Base-by-base conservation (phyloP, 1,140 invertebrate species). In the Eriosoma lanigerum region DNA sequence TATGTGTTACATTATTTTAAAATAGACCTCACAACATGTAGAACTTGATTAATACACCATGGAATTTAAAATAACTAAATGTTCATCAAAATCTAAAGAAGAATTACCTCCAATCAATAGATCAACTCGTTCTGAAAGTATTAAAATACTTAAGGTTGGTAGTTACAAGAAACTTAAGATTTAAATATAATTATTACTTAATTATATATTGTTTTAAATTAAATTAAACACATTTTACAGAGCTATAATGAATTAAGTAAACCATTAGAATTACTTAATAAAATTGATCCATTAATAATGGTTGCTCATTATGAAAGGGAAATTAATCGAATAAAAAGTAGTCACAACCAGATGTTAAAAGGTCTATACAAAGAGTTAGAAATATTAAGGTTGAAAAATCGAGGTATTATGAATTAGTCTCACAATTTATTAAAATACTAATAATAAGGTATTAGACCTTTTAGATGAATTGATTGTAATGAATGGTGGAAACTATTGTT, bases 401-500 rank as follows among this genome's bases (percentile, higher is more conserved):
- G 75, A 60, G 75, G 75, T 78, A 78, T 4, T 56, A 4, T 44
- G 9, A 0, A 29, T 56, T 38, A 4, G n/a, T 21, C 32, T 38
- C 5, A 1, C 19, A 6, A 6, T 29, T 3, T 50, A 73, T 52
- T 13, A 38, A 38, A 38, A 3, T 38, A 38, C 8, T 38, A 4
- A 38, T 38, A 38, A 38, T 38, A 38, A 38, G 3, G 32, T 38
- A 4, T 26, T 52, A 78, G 75, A 78, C 17, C 75, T 78, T 78
- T 78, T 78, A 62, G 75, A 78, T 62, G 75, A 78, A 60, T 29
- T 78, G 9, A 78, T 78, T 26, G 5, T 78, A 46, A 78, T 78
- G 75, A 78, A 78, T 78, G 75, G 56, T 24, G 75, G 75, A 12
- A 78, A 78, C 21, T 78, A 78, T 78, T 78, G 75, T 60, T 60